Base-by-base conservation (phyloP, 2,888 invertebrate genomes). In the Drosophila falleni region DNA sequence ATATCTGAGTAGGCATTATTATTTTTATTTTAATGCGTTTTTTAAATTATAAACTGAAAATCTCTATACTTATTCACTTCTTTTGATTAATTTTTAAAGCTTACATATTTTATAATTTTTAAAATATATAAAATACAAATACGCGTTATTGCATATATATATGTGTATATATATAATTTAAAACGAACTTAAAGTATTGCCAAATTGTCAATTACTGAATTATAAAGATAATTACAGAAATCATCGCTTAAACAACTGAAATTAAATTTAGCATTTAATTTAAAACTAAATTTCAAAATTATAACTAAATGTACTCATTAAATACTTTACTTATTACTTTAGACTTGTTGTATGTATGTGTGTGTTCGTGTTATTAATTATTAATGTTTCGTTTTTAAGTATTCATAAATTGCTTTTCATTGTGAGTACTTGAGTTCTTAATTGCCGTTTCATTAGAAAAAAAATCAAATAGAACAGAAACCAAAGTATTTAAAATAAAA, bases 51-150 rank as follows among this genome's bases (percentile, higher is more conserved):
- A 61, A 77, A 78, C 59, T 78, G 65, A 70, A 77, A 77, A 71
- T 79, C 37, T 61, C 69, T 63, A 80, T 46, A 37, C 67, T 71
- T 74, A 65, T 55, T 64, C 58, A 65, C 63, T 72, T 59, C 42
- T 76, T 86, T 82, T 80, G 76, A 87, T 83, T 83, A 71, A 74
- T 65, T 69, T 75, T 83, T 87, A 90, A 89, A 81, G 83, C 80
- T 86, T 82, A 86, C 68, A 84, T 85, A 87, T 67, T 81, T 81
- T 80, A 71, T 71, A 53, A 68, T 59, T 66, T 80, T 68, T 65
- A 69, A 76, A 77, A 71, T 81, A 69, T 65, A 78, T 78, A 74
- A 74, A 71, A 78, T 83, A 72, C 74, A 82, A 70, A 76, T 65
- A 76, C 53, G 58, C 67, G 35, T 51, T 8, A 53, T 15, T 50